Base-by-base conservation (phyloP, 2,797 vertebrate species). In the Protonibea diacanthus region DNA sequence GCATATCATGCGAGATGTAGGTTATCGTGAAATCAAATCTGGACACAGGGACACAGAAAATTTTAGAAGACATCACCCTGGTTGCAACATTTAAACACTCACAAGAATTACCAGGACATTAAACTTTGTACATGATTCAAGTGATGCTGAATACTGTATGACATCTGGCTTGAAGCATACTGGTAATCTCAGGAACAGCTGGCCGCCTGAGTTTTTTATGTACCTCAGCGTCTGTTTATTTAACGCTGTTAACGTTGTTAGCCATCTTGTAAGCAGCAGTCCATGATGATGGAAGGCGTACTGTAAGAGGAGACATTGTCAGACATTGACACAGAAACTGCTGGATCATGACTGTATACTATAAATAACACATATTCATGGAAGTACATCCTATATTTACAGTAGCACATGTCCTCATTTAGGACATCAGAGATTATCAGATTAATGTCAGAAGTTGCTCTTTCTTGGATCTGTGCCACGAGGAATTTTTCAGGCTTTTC, bases 401-500 rank as follows among this genome's bases (percentile, higher is more conserved):
- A 44, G 0, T 3, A 21, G 18, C 8, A 33, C 23, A 9, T 66
- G 29, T 40, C n/a, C 18, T 53, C 51, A 62, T 58, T 63, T 49
- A 29, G 14, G 14, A 44, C 29, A 0, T 44, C 52, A 47, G 23
- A 62, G 40, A 49, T 61, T 21, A 40, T 7, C 21, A 45, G 17
- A 33, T 45, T 12, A 29, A 49, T 52, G 23, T 55, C 55, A 66
- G 33, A 48, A 66, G 3, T 52, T 76, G 40, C 44, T 45, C 58
- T 42, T 58, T 60, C 44, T 70, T 83, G 78, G 58, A 76, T 64
- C 25, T 0, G 4, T 18, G 66, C 74, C 79, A 74, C 6, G 17
- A 55, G 55, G 13, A 80, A 68, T 38, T 38, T 44, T 58, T 53
- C 57, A 74, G 52, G 38, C 44, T 76, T 33, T 42, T 52, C 15